Conservation (phyloP, 30 jellyfish, hydroid and myxozoan species). For the Aurelia aurita region DNA sequence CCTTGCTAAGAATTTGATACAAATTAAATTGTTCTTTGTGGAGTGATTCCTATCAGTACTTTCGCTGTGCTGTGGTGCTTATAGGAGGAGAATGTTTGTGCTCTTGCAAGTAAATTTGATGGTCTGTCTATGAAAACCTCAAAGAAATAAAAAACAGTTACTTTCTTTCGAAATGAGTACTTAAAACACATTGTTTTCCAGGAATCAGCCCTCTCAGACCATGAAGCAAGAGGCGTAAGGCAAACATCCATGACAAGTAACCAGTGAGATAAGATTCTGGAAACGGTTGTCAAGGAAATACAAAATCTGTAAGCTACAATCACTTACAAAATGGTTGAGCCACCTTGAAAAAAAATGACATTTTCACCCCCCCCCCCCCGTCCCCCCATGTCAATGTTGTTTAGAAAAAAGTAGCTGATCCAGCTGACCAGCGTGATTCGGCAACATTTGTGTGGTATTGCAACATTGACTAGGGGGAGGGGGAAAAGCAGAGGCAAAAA, state of each 20-base stretch:
- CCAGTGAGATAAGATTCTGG: constrained; percentile 29
- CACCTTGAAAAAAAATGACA: no score
- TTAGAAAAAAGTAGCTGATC: no score
- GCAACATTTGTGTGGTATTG: no score
- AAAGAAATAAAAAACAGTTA: constrained; percentile 38
- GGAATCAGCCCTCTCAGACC: constrained; percentile 8
- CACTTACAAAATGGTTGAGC: no score
- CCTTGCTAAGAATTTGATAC: constrained; percentile 50
- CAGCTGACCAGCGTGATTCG: no score
- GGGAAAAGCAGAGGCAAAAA: no score
- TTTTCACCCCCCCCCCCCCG: no score
- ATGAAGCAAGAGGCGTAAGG: not conserved
- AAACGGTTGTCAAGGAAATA: not conserved
- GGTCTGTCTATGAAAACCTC: constrained; percentile 52
- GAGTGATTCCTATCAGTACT: constrained; percentile 48
- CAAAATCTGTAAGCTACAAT: constrained; percentile 6
- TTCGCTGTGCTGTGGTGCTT: constrained; percentile 50
- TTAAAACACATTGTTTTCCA: constrained; percentile 49
- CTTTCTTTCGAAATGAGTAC: constrained; percentile 21
- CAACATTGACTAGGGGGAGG: no score
- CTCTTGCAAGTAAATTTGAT: constrained; percentile 49
- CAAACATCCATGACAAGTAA: constrained; percentile 5
- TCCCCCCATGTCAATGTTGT: no score
- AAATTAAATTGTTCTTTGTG: constrained; percentile 18
- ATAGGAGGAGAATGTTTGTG: constrained; percentile 38